These are phyloP conservation scores for Agrilus biguttatus DNA, from an alignment of 2,888 invertebrate species.

Conservation along the genomic window DNA sequence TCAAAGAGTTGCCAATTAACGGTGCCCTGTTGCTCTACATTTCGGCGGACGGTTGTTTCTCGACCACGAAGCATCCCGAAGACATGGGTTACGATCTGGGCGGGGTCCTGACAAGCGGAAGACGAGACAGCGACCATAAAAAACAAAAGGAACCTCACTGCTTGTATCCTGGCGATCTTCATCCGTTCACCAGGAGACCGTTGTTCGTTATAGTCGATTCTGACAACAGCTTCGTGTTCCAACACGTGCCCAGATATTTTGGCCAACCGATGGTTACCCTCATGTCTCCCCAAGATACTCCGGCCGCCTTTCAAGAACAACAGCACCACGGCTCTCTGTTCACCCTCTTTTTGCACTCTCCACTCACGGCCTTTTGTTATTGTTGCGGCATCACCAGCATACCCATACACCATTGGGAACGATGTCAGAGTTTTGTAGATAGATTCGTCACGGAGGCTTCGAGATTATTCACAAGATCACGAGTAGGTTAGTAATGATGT, in stretches of 20 bases:
- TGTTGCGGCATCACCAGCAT: constrained; percentile 79
- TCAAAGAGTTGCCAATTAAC: constrained; percentile 83
- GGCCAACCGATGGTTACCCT: constrained; percentile 86
- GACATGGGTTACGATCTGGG: constrained; percentile 86
- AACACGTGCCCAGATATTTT: constrained; percentile 78
- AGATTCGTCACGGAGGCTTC: constrained; percentile 82
- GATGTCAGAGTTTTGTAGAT: constrained; percentile 76
- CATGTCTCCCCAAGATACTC: constrained; percentile 86
- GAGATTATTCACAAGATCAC: constrained; percentile 63
- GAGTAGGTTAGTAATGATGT: constrained; percentile 50
- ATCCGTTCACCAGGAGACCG: constrained; percentile 84
- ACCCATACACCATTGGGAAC: constrained; percentile 78
- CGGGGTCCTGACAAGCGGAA: constrained; percentile 78
- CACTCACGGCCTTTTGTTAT: constrained; percentile 82
- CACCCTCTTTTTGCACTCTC: constrained; percentile 90
- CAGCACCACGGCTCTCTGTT: constrained; percentile 84
- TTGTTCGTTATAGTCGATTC: constrained; percentile 90
- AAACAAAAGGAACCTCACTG: constrained; percentile 58
- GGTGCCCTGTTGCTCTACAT: constrained; percentile 85
- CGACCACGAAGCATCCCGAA: constrained; percentile 71
- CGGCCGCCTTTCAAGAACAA: constrained; percentile 69
- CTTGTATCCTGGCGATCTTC: constrained; percentile 86
- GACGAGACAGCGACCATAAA: constrained; percentile 50
- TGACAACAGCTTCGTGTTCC: constrained; percentile 85
- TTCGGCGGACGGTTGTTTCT: constrained; percentile 82